A percentile compares a stretch with the other conserved stretches of the same genome.
phyloP scores from a whole-genome alignment of 2,113 vertebrate species.

The Python bivittatus region DNA sequence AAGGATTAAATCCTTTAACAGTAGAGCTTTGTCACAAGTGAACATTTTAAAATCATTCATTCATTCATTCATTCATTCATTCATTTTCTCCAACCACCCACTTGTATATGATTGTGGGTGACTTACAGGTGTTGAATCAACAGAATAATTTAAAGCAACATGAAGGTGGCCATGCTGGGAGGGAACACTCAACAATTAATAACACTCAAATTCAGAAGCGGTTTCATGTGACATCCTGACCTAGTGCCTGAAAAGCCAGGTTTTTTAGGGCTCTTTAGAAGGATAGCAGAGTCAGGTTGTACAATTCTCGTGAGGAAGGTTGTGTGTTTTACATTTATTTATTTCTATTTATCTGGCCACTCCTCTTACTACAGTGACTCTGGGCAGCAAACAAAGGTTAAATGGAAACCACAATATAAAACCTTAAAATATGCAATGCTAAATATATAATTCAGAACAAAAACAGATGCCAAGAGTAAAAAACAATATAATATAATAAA shows the following conservation, averaged over 20 bases:
- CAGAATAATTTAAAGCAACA: background rate
- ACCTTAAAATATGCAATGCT: background rate
- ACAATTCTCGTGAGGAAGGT: background rate
- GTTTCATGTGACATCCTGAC: background rate
- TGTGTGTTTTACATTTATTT: background rate
- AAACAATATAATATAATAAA: background rate
- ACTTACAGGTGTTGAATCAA: background rate
- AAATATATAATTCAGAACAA: background rate
- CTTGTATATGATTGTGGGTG: background rate
- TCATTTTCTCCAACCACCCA: background rate
- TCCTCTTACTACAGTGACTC: background rate
- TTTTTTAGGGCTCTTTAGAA: background rate
- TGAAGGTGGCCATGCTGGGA: background rate
- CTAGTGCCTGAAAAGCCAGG: background rate
- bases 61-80: background rate
- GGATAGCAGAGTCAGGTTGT: background rate
- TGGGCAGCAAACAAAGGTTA: background rate
- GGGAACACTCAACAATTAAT: background rate
- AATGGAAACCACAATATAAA: background rate
- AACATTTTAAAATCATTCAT: background rate
- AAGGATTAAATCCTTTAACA: too few species aligned
- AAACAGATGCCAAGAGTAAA: background rate
- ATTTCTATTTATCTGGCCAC: background rate
- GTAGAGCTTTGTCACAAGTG: background rate
- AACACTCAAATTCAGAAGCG: background rate